Percentiles rank a stretch among this genome's conserved stretches.
These are phyloP conservation scores for Oreochromis mossambicus DNA, from an alignment of 2,797 vertebrate genomes.

Conservation along the genomic window DNA sequence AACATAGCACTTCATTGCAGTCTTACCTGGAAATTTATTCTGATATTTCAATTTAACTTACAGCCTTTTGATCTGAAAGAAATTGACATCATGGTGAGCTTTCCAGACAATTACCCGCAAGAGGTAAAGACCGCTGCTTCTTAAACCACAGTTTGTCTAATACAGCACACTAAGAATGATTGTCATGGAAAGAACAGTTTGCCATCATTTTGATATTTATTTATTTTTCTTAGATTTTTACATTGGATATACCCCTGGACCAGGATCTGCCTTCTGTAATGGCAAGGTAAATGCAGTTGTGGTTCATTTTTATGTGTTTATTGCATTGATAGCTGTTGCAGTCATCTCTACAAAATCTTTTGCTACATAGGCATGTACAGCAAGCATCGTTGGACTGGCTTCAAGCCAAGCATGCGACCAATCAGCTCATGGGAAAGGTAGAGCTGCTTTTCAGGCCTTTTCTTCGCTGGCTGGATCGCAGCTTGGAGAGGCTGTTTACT, in stretches of 20 bases:
- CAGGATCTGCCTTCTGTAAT: slow-evolving; percentile 78
- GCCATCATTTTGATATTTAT: background rate
- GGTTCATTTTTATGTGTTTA: background rate
- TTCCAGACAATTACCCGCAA: slow-evolving; percentile 79
- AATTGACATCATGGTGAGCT: slow-evolving; percentile 81
- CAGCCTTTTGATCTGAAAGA: slow-evolving; percentile 84
- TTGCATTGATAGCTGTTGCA: background rate
- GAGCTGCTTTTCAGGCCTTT: slow-evolving; percentile 82
- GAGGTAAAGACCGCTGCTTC: slow-evolving; percentile 67
- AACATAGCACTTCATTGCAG: background rate
- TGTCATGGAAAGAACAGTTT: background rate
- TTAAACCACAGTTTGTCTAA: background rate
- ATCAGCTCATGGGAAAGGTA: slow-evolving; percentile 78
- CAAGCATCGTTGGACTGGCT: slow-evolving; percentile 78
- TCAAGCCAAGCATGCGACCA: slow-evolving; percentile 82
- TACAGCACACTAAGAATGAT: background rate
- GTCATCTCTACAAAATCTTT: background rate
- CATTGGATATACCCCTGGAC: slow-evolving; percentile 77
- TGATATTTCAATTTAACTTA: slow-evolving; percentile 23
- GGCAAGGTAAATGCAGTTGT: slow-evolving; percentile 68
- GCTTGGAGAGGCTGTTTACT: slow-evolving; percentile 81
- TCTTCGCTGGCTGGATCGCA: slow-evolving; percentile 83
- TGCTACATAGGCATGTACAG: slow-evolving; percentile 69
- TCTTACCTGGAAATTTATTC: background rate
- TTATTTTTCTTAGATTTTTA: slow-evolving; percentile 72